These are phyloP conservation scores for Agonopterix alstromeriana DNA, from an alignment of 2,888 invertebrate genomes.

Conservation along the genomic window DNA sequence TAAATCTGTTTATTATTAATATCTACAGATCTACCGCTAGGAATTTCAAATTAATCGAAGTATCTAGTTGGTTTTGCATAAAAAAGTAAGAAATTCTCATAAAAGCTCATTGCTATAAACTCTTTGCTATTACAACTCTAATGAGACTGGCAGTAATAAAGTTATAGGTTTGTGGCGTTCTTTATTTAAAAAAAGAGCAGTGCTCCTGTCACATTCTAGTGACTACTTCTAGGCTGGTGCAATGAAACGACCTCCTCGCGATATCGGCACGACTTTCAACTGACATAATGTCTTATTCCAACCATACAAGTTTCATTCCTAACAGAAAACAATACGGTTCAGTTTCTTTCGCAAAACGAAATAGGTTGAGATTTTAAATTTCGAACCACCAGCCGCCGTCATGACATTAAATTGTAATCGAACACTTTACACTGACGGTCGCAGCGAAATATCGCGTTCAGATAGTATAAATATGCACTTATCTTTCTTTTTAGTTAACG, in stretches of 20 bases:
- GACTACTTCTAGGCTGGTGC: constrained; percentile 47
- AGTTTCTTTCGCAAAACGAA: constrained; percentile 14
- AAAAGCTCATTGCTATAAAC: not conserved
- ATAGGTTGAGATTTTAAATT: constrained; percentile 51
- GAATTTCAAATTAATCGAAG: too few species aligned
- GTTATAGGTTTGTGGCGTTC: constrained; percentile 33
- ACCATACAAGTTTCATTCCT: constrained; percentile 15
- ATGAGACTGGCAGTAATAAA: constrained; percentile 40
- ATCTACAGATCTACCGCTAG: too few species aligned
- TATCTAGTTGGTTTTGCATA: too few species aligned
- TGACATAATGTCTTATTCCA: constrained; percentile 7
- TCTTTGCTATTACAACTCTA: constrained; percentile 16
- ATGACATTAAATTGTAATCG: constrained; percentile 76
- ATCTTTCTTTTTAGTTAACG: constrained; percentile 74
- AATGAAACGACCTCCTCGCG: constrained; percentile 49
- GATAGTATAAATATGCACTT: constrained; percentile 74
- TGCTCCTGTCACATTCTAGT: constrained; percentile 37
- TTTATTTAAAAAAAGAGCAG: constrained; percentile 35
- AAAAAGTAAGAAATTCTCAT: too few species aligned
- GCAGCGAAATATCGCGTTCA: constrained; percentile 65
- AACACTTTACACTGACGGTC: constrained; percentile 71
- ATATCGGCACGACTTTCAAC: constrained; percentile 25
- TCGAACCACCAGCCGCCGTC: constrained; percentile 46
- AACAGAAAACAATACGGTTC: constrained; percentile 15
- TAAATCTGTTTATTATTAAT: too few species aligned